A percentile compares a stretch with the other conserved stretches of the same genome.
Evolutionary conservation across 2,888 invertebrate genomes (phyloP).

Genomic region (Andrena marginata): DNA sequence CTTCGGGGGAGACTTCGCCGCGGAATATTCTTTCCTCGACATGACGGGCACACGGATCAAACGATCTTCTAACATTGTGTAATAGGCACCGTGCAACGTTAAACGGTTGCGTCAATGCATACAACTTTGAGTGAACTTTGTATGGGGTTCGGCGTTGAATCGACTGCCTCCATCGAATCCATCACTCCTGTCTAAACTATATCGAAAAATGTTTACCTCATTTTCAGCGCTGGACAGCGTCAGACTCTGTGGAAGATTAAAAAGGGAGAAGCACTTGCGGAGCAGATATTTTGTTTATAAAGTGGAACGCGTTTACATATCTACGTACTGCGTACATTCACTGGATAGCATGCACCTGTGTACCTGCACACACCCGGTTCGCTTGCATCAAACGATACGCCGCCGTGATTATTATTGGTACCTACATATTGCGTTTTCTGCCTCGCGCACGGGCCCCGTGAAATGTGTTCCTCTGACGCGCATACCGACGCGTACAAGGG

Average conservation of each 20-base stretch:
- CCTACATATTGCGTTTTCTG: conserved; percentile 35
- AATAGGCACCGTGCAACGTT: too few species aligned
- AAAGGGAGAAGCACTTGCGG: background rate
- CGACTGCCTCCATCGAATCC: too few species aligned
- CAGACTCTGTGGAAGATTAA: background rate
- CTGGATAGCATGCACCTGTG: too few species aligned
- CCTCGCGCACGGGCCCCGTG: conserved; percentile 33
- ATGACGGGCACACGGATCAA: background rate
- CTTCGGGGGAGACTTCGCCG: background rate
- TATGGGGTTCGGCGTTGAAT: too few species aligned
- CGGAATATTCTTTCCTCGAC: background rate
- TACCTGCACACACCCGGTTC: conserved; percentile 5
- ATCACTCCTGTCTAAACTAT: too few species aligned
- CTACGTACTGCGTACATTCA: too few species aligned
- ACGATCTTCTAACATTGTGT: too few species aligned
- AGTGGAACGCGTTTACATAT: conserved; percentile 4
- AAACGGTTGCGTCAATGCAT: too few species aligned
- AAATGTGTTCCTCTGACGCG: conserved; percentile 63
- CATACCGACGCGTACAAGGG: conserved; percentile 67
- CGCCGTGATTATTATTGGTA: conserved; percentile 52
- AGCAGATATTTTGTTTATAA: background rate
- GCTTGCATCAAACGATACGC: conserved; percentile 26
- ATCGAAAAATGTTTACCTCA: too few species aligned
- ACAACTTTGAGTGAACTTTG: too few species aligned
- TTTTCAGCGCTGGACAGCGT: background rate